Conservation (phyloP, 2,888 invertebrate species). For the Lamproptera curius region DNA sequence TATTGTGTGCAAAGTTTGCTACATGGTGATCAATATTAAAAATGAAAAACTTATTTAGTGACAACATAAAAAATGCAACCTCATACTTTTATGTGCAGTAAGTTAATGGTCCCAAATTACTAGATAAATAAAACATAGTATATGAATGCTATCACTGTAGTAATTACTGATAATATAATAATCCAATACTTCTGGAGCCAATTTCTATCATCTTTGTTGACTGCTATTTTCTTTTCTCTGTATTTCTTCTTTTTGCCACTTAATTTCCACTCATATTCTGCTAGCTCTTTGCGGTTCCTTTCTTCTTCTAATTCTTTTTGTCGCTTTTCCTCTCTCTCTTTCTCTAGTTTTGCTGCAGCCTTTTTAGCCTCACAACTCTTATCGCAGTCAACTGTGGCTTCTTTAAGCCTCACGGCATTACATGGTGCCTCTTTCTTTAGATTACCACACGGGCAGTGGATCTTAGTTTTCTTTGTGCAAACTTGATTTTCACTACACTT, state of each 20-base stretch:
- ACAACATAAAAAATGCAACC: too few relatives aligned
- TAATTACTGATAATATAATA: constrained; percentile 46
- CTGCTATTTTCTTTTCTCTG: constrained; percentile 63
- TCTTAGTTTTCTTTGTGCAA: constrained; percentile 89
- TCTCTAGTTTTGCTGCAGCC: constrained; percentile 70
- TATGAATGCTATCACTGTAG: constrained; percentile 40
- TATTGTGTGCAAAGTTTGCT: too few relatives aligned
- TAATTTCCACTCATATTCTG: constrained; percentile 87
- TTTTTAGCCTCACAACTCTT: constrained; percentile 79
- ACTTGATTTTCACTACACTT: constrained; percentile 80
- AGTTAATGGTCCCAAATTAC: too few relatives aligned
- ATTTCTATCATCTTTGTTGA: constrained; percentile 61
- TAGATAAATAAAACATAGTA: constrained; percentile 33
- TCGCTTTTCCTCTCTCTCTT: constrained; percentile 75
- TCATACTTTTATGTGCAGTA: too few relatives aligned
- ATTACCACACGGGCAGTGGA: constrained; percentile 87
- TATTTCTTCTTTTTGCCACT: constrained; percentile 80
- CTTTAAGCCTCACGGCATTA: constrained; percentile 69
- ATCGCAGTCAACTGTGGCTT: constrained; percentile 79
- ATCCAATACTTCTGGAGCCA: constrained; percentile 66
- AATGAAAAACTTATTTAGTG: too few relatives aligned
- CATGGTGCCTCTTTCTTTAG: constrained; percentile 86
- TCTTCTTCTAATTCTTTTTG: constrained; percentile 80
- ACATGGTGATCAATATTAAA: too few relatives aligned
- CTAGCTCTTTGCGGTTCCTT: constrained; percentile 84